phyloP scores from a whole-genome alignment of 2,888 invertebrate genomes.

The Tenthredo distinguenda region DNA sequence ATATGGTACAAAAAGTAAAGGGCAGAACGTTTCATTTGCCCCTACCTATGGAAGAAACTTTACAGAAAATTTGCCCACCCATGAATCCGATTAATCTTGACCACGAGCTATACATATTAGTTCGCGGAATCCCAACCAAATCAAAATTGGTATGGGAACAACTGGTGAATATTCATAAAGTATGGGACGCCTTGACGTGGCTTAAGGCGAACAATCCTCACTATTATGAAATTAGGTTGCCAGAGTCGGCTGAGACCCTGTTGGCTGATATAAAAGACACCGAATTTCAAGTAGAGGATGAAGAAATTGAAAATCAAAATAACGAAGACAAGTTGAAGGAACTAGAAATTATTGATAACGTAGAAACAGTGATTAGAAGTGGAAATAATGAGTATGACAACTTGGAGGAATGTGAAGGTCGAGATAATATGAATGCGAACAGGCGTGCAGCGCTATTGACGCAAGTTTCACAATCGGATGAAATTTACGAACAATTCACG shows the following conservation, averaged over 20 bases:
- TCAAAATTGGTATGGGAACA: slow-evolving; percentile 22
- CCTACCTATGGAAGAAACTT: slow-evolving; percentile 66
- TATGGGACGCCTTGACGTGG: no score
- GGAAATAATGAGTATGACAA: not conserved
- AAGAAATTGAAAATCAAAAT: not conserved
- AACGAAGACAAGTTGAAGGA: not conserved
- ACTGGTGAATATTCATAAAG: no score
- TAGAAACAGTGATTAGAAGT: not conserved
- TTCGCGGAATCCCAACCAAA: slow-evolving; percentile 68
- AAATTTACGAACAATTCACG: no score
- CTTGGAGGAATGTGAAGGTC: not conserved
- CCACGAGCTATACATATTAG: slow-evolving; percentile 68
- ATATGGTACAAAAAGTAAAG: slow-evolving; percentile 55
- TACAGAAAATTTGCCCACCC: slow-evolving; percentile 66
- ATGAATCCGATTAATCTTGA: slow-evolving; percentile 64
- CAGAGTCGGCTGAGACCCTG: slow-evolving; percentile 56
- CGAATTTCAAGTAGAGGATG: not conserved
- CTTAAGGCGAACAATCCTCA: slow-evolving; percentile 59
- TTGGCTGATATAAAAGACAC: not conserved
- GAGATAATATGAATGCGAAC: not conserved
- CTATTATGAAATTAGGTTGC: slow-evolving; percentile 64
- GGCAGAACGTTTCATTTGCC: slow-evolving; percentile 64
- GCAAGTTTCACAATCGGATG: no score
- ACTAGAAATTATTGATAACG: not conserved
- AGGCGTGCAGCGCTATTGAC: no score